Percentiles rank a stretch among this genome's conserved stretches.
These are phyloP conservation scores for Crocidura indochinensis DNA, from an alignment of 2,797 vertebrate species.

Conservation along the genomic window DNA sequence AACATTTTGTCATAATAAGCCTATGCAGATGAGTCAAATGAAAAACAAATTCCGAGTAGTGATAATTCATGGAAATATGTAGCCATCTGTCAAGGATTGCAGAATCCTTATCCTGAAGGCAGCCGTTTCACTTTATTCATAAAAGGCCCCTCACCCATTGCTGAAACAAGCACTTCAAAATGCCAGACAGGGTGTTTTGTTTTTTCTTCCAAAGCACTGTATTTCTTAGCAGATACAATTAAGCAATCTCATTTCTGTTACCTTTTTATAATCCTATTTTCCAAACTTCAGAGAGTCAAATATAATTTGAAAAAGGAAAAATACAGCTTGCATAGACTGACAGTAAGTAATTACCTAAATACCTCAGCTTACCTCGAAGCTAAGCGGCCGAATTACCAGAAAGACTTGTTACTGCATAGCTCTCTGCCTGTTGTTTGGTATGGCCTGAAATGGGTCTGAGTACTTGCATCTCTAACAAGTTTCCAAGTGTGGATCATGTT, in stretches of 20 bases:
- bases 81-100: conserved; percentile 19
- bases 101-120: conserved; percentile 47
- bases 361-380: neutral
- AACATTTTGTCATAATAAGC: conserved; percentile 67
- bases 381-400: neutral
- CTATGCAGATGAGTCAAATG: conserved; percentile 65
- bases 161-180: conserved; percentile 37
- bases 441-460: neutral
- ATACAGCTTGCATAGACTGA: conserved; percentile 24
- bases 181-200: conserved; percentile 36
- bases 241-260: conserved; percentile 24
- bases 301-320: conserved; percentile 44
- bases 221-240: conserved; percentile 39
- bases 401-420: conserved; percentile 11
- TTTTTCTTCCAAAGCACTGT: conserved; percentile 43
- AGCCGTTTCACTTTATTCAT: conserved; percentile 40
- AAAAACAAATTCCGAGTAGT: conserved; percentile 58
- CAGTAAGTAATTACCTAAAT: conserved; percentile 9
- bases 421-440: neutral
- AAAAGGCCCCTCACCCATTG: conserved; percentile 18
- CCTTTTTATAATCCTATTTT: conserved; percentile 60
- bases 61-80: conserved; percentile 24
- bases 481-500: neutral
- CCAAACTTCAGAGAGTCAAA: conserved; percentile 63
- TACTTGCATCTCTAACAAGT: conserved; percentile 21